Evolutionary conservation across 1,140 invertebrate genomes (phyloP).

Genomic region (Tetranychus cinnabarinus): DNA sequence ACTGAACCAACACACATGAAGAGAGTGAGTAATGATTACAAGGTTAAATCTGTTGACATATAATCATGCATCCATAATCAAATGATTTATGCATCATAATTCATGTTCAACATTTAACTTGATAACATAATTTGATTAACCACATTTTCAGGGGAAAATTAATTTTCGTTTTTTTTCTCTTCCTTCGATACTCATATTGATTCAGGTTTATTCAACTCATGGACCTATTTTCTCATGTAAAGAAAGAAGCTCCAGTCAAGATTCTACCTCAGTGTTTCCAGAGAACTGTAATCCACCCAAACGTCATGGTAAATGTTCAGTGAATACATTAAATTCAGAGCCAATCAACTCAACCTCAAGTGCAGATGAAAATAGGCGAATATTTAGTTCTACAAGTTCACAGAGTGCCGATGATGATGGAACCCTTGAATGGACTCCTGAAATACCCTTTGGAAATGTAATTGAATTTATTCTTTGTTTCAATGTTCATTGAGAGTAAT

Average conservation of each 20-base stretch:
- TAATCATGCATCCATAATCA: too few relatives aligned
- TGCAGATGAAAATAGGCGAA: neutral
- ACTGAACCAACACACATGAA: conserved; percentile 31
- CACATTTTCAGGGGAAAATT: neutral
- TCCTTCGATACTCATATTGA: neutral
- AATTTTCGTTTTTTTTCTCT: neutral
- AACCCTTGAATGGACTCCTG: conserved; percentile 58
- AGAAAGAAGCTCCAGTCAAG: neutral
- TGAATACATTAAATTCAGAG: neutral
- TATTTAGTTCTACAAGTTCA: conserved; percentile 1
- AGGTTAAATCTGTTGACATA: too few relatives aligned
- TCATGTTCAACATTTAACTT: too few relatives aligned
- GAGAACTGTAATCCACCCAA: neutral
- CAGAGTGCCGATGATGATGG: conserved; percentile 39
- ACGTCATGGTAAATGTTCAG: neutral
- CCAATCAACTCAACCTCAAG: neutral
- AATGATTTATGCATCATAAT: too few relatives aligned
- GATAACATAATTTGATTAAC: too few relatives aligned
- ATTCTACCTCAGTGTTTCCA: neutral
- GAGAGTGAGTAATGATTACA: neutral
- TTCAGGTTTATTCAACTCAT: neutral
- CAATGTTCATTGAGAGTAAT: neutral
- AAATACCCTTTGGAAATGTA: conserved; percentile 75
- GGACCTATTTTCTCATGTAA: neutral
- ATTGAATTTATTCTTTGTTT: conserved; percentile 27